phyloP scores from a whole-genome alignment of 2,888 invertebrate genomes.

The Salticus scenicus region DNA sequence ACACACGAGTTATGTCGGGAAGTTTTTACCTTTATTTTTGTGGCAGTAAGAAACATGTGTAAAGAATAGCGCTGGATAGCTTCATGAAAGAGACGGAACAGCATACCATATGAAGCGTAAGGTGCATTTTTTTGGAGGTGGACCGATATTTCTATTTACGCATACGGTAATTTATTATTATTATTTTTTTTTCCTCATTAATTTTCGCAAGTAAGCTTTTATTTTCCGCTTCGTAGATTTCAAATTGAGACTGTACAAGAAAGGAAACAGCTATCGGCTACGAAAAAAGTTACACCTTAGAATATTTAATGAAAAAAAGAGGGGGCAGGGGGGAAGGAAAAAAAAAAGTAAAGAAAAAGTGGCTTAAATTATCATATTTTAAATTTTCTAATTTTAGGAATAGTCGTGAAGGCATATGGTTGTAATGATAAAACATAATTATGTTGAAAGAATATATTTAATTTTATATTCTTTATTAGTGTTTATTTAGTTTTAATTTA shows the following conservation, averaged over 20 bases:
- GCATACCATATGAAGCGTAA: slow-evolving; percentile 44
- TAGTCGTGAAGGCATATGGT: too few relatives aligned
- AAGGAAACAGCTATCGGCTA: not conserved
- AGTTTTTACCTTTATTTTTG: slow-evolving; percentile 31
- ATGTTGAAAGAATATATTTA: too few relatives aligned
- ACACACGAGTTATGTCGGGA: slow-evolving; percentile 44
- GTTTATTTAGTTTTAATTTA: too few relatives aligned
- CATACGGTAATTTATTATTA: slow-evolving; percentile 10
- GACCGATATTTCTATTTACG: slow-evolving; percentile 36
- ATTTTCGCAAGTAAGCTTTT: slow-evolving; percentile 51
- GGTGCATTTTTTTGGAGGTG: slow-evolving; percentile 20
- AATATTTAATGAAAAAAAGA: slow-evolving; percentile 2
- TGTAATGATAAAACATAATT: not conserved
- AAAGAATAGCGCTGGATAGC: slow-evolving; percentile 25
- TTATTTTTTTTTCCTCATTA: slow-evolving; percentile 42
- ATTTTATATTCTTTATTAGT: not conserved
- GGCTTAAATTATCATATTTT: too few relatives aligned
- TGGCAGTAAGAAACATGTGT: slow-evolving; percentile 34
- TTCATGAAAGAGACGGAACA: slow-evolving; percentile 35
- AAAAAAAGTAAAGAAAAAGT: not conserved
- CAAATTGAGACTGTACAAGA: slow-evolving; percentile 35
- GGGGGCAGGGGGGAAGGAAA: too few relatives aligned
- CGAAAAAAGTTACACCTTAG: not conserved
- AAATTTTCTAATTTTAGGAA: too few relatives aligned
- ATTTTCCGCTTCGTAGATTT: slow-evolving; percentile 54